A percentile compares a stretch with the other conserved stretches of the same genome.
Conservation (phyloP, 2,113 vertebrate genomes). For the Campylomormyrus tamandua region DNA sequence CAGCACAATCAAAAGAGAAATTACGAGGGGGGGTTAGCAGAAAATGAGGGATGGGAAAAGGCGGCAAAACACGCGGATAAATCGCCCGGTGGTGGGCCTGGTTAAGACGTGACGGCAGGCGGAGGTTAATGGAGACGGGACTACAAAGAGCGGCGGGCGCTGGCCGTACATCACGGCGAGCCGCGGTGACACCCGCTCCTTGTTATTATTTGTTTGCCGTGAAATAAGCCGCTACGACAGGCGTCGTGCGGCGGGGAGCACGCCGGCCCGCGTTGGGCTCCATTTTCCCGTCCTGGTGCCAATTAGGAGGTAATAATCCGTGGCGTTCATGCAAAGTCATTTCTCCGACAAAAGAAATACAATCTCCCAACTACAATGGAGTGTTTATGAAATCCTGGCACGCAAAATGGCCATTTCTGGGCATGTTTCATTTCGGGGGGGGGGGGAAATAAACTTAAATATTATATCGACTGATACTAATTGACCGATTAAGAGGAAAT, state of each 20-base stretch:
- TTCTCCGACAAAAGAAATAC: background rate
- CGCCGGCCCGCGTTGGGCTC: background rate
- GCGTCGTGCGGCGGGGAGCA: background rate
- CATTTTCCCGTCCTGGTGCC: background rate
- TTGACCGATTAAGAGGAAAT: background rate
- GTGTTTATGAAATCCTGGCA: background rate
- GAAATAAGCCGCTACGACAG: background rate
- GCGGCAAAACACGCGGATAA: background rate
- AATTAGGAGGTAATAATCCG: background rate
- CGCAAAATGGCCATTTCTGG: background rate
- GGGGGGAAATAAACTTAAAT: background rate
- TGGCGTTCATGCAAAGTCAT: background rate
- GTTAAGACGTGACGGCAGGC: no score
- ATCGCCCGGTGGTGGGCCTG: background rate
- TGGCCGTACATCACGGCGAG: background rate
- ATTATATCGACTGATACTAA: background rate
- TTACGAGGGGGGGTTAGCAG: background rate
- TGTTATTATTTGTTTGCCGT: background rate
- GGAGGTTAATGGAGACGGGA: background rate
- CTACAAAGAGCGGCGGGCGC: background rate
- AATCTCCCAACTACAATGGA: background rate
- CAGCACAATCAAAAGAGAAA: background rate
- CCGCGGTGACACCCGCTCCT: background rate
- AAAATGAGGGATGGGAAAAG: background rate
- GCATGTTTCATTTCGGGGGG: background rate